Base-by-base conservation (phyloP, 37 sponge, comb jelly and placozoan species). In the Eunapius fragilis region DNA sequence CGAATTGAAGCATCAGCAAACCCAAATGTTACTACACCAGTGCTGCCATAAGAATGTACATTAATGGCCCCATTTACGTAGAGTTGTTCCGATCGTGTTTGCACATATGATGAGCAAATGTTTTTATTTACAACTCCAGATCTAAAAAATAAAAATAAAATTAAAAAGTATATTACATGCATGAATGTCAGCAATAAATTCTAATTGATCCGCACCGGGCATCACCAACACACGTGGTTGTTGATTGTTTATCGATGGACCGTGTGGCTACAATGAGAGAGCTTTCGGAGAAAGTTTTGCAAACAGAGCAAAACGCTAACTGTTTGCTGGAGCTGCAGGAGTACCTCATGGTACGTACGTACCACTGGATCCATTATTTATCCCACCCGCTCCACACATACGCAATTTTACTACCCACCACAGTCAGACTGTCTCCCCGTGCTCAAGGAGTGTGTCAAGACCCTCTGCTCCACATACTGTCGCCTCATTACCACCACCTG, bases 221-320 rank as follows among this genome's bases (percentile, higher is more conserved):
- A 19, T 58, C 58, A 19, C 7, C 47, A 58, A 2, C 17, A 19
- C 58, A 58, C 58, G 58, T 58, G 58, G 58, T 58, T 58, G 14
- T 58, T 58, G 58, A 11, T 58, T 58, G 41, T 58, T 2, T 2
- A 58, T 58, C 22, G 58, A 19, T 17, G 14, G 1, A 58, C 1
- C 1, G 58, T 17, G 17, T 58, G 17, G 58, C 67, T 23, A 78
- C 45, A 19, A 75, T 87, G 38, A 31, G 38, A 17, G 32, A 82
- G 45, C 82, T 87, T 25, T 31, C 82, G 28, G 31, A 87, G 80
- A 58, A 73, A 23, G 68, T 72, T 28, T 38, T 81, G 22, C 50
- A 85, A 33, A 81, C 76, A 48, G 82, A 90, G 37, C 37, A 89
- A 69, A 89, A 89, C n/a, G 72, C 86, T 0, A 93, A 93, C 67